These are phyloP conservation scores for Zaprionus camerounensis DNA, from an alignment of 1,140 invertebrate genomes.

Conservation along the genomic window DNA sequence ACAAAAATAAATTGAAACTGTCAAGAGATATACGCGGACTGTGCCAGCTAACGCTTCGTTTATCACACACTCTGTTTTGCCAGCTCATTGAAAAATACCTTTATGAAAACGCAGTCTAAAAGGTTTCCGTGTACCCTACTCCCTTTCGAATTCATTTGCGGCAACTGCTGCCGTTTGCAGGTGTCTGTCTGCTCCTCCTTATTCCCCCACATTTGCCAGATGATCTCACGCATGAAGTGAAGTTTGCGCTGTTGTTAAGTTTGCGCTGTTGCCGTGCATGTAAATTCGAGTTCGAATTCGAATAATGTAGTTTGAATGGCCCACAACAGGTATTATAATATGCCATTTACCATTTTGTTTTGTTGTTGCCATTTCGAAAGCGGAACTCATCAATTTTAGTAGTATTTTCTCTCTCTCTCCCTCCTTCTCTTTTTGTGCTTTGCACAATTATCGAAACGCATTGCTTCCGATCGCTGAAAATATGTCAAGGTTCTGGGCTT, in stretches of 20 bases:
- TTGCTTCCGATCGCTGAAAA: conserved; percentile 8
- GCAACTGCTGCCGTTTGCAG: neutral
- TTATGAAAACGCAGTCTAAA: neutral
- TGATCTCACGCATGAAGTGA: conserved; percentile 40
- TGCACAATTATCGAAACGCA: conserved; percentile 22
- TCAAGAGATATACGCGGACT: conserved; percentile 19
- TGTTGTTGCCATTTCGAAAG: neutral
- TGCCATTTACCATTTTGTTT: neutral
- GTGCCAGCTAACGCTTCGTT: conserved; percentile 17
- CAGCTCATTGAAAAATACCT: neutral
- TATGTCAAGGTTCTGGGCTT: conserved; percentile 34
- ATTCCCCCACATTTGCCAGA: neutral
- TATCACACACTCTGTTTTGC: neutral
- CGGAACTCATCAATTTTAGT: neutral
- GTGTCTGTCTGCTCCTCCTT: neutral
- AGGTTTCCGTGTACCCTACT: neutral
- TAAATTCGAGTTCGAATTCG: conserved; percentile 11
- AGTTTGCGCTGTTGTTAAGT: neutral
- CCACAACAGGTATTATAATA: conserved; percentile 4
- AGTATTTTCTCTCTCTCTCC: neutral
- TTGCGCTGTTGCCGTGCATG: neutral
- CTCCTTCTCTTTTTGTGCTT: neutral
- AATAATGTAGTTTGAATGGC: neutral
- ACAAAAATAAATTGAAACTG: conserved; percentile 63
- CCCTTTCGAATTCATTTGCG: conserved; percentile 45